Evolutionary conservation across 1,140 invertebrate genomes (phyloP), one percentile per base, ranked within the genome.

Genomic region (Drosophila nannoptera): DNA sequence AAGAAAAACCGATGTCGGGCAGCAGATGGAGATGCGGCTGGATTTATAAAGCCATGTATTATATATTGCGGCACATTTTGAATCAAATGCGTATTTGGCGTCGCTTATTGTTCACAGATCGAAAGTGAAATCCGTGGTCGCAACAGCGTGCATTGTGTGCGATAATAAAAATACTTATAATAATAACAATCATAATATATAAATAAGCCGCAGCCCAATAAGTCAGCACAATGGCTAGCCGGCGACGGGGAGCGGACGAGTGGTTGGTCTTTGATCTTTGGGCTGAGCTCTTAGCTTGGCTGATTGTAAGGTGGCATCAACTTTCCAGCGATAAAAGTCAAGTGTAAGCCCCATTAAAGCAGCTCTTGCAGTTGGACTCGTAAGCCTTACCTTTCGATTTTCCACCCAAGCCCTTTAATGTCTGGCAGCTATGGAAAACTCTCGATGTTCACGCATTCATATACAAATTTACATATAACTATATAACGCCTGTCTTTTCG

Each of bases 111-210:
- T 50, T 29, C 42, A 63, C 38, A 45, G 61, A 64, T 64, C 49
- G 78, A 81, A 81, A 82, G 78, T 82, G 78, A 82, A 82, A 82
- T 81, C 67, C 40, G 50, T 48, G 16, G 42, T 22, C 42, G 48
- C 14, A 14, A n/a, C 14, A 43, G 32, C 16, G 38, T 22, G 45
- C 53, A 58, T 82, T 75, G 78, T 73, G 35, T 63, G 14, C 46
- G 33, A 40, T 40, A 40, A 50, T 40, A 65, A 48, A 58, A 66
- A 49, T 16, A 58, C 7, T 7, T 62, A 54, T 48, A 50, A 32
- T 61, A 22, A 62, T 68, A 54, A 67, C 54, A 52, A 62, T 62
- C 62, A 62, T 62, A 60, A 60, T 67, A 77, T 61, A 81, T 82
- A 77, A 77, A 80, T 35, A 67, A 72, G 65, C 60, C 42, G 72